Percentiles rank a stretch among this genome's conserved stretches.
These are phyloP conservation scores for Drosophila nr. medialis DNA, from an alignment of 2,888 invertebrate species.

Conservation along the genomic window DNA sequence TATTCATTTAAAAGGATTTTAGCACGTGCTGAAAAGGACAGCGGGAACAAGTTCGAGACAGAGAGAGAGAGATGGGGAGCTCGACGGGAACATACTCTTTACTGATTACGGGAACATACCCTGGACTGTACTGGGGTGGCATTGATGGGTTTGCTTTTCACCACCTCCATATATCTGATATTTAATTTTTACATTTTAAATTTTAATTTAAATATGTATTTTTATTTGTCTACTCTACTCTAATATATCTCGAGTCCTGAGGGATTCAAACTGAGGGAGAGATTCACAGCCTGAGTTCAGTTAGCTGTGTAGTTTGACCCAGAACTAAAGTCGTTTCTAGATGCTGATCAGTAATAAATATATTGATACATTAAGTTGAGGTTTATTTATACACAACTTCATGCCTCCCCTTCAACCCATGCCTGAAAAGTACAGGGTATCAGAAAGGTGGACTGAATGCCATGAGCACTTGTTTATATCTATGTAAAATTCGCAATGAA, in stretches of 20 bases:
- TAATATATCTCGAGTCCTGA: background rate
- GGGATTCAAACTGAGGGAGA: background rate
- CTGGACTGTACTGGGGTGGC: too few relatives aligned
- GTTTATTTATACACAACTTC: background rate
- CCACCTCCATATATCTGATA: too few relatives aligned
- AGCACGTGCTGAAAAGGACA: too few relatives aligned
- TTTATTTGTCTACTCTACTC: background rate
- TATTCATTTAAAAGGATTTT: background rate
- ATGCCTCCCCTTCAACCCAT: background rate
- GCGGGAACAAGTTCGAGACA: background rate
- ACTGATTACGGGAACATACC: background rate
- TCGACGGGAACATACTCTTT: background rate
- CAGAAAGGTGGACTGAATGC: slow-evolving; percentile 71
- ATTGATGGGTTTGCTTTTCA: too few relatives aligned
- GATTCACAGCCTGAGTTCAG: background rate
- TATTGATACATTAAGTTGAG: background rate
- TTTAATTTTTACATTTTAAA: background rate
- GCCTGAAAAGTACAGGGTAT: background rate
- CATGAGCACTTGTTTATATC: slow-evolving; percentile 76
- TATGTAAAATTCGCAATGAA: slow-evolving; percentile 73
- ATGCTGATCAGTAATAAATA: background rate
- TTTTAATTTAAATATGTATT: background rate
- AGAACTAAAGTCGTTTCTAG: background rate
- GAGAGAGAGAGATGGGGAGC: background rate
- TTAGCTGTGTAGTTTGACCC: background rate